These are phyloP conservation scores for Volucella bombylans DNA, from an alignment of 2,888 invertebrate species.

Conservation along the genomic window DNA sequence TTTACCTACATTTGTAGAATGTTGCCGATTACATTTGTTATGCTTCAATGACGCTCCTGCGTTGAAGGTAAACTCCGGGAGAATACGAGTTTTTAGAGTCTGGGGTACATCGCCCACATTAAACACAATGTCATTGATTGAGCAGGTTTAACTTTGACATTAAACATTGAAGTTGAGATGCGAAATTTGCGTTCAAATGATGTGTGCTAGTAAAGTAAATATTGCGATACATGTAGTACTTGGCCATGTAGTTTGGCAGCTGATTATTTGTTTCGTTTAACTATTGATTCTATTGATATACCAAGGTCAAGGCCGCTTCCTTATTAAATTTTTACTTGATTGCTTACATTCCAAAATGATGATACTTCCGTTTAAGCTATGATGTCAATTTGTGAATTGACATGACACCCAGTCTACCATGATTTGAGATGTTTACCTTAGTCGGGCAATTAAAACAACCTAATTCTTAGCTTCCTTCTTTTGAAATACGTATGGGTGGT, in stretches of 20 bases:
- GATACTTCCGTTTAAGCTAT: too few species aligned
- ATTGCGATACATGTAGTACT: too few species aligned
- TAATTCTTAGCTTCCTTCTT: too few species aligned
- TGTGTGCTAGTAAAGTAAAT: too few species aligned
- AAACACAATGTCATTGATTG: too few species aligned
- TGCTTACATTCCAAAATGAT: not conserved
- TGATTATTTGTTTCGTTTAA: not conserved
- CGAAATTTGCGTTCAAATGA: not conserved
- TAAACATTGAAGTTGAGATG: not conserved
- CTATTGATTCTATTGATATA: not conserved
- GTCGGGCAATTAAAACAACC: too few species aligned
- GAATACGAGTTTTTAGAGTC: slow-evolving; percentile 6
- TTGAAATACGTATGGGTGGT: too few species aligned
- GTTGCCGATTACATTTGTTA: not conserved
- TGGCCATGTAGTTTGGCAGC: not conserved
- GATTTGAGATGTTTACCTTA: too few species aligned
- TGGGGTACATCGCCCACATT: too few species aligned
- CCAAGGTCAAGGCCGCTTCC: slow-evolving; percentile 1
- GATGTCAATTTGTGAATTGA: too few species aligned
- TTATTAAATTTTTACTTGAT: not conserved
- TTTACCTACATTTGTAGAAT: not conserved
- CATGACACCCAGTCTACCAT: too few species aligned
- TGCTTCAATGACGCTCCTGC: not conserved
- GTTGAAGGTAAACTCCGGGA: slow-evolving; percentile 1
- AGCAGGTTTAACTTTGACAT: slow-evolving; percentile 7